These are phyloP conservation scores for Invenusta paracnida DNA, from an alignment of 2,888 invertebrate genomes.

Conservation along the genomic window DNA sequence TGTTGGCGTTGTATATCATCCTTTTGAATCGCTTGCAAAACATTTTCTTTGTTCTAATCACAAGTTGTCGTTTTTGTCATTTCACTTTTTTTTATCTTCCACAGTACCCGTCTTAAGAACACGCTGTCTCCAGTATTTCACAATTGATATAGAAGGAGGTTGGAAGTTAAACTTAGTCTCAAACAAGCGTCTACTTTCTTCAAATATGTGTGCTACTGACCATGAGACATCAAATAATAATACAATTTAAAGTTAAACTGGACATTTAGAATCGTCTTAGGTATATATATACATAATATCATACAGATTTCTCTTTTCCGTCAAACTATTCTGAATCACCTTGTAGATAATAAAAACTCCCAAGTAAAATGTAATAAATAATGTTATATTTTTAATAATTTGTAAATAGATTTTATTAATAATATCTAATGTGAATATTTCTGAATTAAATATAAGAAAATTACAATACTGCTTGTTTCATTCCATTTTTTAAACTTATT, in stretches of 20 bases:
- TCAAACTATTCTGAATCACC: background rate
- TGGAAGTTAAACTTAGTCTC: background rate
- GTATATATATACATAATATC: background rate
- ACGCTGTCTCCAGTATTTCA: background rate
- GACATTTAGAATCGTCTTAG: background rate
- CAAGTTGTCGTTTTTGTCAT: background rate
- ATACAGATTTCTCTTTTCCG: background rate
- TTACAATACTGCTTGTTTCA: too few species aligned
- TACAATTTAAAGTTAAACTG: background rate
- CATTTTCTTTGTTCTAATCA: background rate
- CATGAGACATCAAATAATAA: background rate
- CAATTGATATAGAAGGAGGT: background rate
- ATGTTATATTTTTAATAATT: too few species aligned
- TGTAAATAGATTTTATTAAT: too few species aligned
- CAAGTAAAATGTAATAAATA: too few species aligned
- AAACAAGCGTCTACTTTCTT: background rate
- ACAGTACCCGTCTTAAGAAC: background rate
- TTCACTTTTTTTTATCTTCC: background rate
- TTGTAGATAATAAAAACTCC: too few species aligned
- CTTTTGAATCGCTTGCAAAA: background rate
- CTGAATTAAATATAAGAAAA: too few species aligned
- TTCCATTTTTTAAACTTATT: too few species aligned
- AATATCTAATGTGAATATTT: too few species aligned
- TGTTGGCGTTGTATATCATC: background rate
- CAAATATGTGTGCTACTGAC: background rate